Conservation (phyloP, 2,797 vertebrate species). For the Lerista edwardsae region DNA sequence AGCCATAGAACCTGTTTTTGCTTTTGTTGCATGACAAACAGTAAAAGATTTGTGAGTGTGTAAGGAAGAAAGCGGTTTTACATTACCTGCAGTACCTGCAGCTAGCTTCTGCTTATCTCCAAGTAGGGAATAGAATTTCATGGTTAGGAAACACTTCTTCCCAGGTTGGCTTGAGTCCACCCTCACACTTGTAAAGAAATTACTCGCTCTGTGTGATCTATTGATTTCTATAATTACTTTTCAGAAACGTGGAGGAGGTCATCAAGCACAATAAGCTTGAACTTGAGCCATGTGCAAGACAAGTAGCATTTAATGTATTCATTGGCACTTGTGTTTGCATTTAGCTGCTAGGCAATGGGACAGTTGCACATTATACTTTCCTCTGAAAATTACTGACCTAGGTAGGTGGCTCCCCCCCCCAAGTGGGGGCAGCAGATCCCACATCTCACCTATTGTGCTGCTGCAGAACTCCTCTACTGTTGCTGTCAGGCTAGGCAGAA, state of each 20-base stretch:
- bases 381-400: neutral
- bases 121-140: neutral
- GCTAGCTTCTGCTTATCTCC: neutral
- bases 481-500: too few species aligned
- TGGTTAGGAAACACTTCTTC: neutral
- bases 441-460: neutral
- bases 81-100: neutral
- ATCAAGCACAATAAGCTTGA: neutral
- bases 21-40: neutral
- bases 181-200: neutral
- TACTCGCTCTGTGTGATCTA: neutral
- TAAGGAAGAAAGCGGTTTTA: too few species aligned
- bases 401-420: too few species aligned
- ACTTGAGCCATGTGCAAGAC: neutral
- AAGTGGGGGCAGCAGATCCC: too few species aligned
- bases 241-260: too few species aligned
- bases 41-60: too few species aligned
- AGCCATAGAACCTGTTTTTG: neutral
- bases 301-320: neutral
- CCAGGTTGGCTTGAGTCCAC: neutral
- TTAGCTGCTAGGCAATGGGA: neutral
- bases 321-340: neutral
- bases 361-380: neutral
- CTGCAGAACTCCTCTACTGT: neutral
- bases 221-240: neutral